Conservation (phyloP, 2,797 vertebrate genomes). For the Smutsia gigantea region DNA sequence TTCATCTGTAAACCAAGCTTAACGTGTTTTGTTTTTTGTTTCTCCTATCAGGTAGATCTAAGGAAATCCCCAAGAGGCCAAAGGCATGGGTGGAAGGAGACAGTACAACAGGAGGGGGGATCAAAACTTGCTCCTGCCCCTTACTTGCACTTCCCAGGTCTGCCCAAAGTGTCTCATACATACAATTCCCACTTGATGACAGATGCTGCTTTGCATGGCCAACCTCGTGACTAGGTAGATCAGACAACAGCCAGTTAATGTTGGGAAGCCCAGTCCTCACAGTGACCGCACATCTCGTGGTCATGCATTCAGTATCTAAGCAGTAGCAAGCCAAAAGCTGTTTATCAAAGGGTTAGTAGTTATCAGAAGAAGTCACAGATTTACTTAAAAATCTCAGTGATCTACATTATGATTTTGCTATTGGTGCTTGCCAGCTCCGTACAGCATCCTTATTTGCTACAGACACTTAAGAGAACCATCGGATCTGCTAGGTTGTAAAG, state of each 20-base stretch:
- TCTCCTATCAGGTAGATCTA: background rate
- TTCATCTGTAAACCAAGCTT: background rate
- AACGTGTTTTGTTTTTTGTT: background rate
- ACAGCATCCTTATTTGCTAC: background rate
- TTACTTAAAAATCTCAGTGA: background rate
- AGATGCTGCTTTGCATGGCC: background rate
- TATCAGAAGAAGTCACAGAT: background rate
- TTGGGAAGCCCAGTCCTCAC: background rate
- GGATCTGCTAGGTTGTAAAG: background rate
- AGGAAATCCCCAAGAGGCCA: background rate
- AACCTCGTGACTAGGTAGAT: background rate
- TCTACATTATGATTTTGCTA: background rate
- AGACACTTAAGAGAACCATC: background rate
- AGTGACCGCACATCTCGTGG: background rate
- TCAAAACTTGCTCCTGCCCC: background rate
- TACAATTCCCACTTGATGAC: background rate
- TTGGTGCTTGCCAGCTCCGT: background rate
- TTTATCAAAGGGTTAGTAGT: background rate
- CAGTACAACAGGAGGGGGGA: background rate
- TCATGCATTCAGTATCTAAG: background rate
- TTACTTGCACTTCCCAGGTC: background rate
- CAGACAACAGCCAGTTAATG: background rate
- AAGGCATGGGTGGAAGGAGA: background rate
- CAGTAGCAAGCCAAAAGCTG: background rate
- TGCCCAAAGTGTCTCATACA: background rate